These are phyloP conservation scores for Bombus vancouverensis DNA, from an alignment of 1,140 invertebrate genomes.

Conservation along the genomic window DNA sequence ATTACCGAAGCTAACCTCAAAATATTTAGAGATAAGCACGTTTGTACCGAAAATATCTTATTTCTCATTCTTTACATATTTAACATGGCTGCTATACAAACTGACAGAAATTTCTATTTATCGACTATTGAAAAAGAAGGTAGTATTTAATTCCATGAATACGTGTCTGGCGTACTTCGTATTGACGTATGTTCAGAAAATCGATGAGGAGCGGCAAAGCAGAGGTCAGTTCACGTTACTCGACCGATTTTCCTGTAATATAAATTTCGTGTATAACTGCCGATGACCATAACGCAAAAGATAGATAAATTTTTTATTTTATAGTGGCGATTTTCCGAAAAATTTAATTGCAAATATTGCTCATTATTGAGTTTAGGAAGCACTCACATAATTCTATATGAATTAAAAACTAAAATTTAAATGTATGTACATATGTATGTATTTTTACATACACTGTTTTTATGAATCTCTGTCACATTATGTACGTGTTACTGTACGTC, in stretches of 20 bases:
- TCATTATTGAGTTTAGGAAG: background rate
- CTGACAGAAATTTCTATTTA: background rate
- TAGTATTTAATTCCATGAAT: constrained; percentile 29
- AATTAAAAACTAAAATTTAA: constrained; percentile 10
- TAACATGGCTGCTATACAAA: background rate
- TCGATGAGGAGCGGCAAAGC: constrained; percentile 41
- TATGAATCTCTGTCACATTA: constrained; percentile 11
- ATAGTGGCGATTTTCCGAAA: background rate
- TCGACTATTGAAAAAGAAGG: background rate
- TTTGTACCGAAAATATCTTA: background rate
- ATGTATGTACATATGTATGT: background rate
- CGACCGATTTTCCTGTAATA: constrained; percentile 33
- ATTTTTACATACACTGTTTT: background rate
- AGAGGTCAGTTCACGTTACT: constrained; percentile 45
- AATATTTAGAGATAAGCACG: background rate
- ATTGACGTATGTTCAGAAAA: constrained; percentile 52
- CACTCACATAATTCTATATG: background rate
- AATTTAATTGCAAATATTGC: background rate
- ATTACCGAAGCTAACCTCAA: constrained; percentile 43
- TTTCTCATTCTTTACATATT: background rate
- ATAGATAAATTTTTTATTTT: background rate
- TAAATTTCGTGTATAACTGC: constrained; percentile 13
- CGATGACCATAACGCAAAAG: background rate
- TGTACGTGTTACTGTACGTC: constrained; percentile 8
- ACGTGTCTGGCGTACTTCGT: constrained; percentile 28